Evolutionary conservation across 2,113 vertebrate genomes (phyloP).

Genomic region (Melanotaenia duboulayi): DNA sequence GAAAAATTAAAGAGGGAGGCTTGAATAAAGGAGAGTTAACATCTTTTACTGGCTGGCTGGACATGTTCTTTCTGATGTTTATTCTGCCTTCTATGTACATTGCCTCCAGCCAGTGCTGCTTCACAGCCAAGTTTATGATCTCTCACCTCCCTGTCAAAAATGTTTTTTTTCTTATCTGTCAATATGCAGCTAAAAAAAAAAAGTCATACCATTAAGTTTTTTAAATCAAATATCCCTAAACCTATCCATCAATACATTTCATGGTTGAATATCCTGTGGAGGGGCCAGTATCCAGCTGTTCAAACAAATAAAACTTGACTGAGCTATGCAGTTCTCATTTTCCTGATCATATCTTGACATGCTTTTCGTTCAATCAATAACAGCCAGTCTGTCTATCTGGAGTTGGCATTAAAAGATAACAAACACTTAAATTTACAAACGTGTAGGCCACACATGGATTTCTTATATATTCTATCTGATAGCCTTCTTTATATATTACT

Average conservation of each 20-base stretch:
- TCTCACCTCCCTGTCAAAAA: slow-evolving; percentile 53
- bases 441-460: slow-evolving; percentile 75
- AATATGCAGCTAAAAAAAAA: slow-evolving; percentile 31
- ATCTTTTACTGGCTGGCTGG: slow-evolving; percentile 43
- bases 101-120: slow-evolving; percentile 56
- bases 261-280: neutral
- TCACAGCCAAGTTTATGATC: slow-evolving; percentile 62
- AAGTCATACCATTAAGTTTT: neutral
- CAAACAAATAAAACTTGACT: slow-evolving; percentile 46
- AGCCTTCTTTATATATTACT: slow-evolving; percentile 54
- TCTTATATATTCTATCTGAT: slow-evolving; percentile 64
- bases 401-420: slow-evolving; percentile 70
- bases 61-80: slow-evolving; percentile 64
- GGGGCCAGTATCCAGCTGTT: slow-evolving; percentile 23
- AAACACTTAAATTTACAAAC: slow-evolving; percentile 69
- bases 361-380: slow-evolving; percentile 70
- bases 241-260: slow-evolving; percentile 11
- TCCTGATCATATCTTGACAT: slow-evolving; percentile 49
- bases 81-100: slow-evolving; percentile 55
- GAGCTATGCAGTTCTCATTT: slow-evolving; percentile 50
- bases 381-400: slow-evolving; percentile 34
- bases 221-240: slow-evolving; percentile 1
- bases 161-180: slow-evolving; percentile 46
- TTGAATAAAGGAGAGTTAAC: slow-evolving; percentile 42
- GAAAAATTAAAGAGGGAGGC: slow-evolving; percentile 4